Conservation (phyloP, 1,140 invertebrate species). For the Scaptomyza hsui region DNA sequence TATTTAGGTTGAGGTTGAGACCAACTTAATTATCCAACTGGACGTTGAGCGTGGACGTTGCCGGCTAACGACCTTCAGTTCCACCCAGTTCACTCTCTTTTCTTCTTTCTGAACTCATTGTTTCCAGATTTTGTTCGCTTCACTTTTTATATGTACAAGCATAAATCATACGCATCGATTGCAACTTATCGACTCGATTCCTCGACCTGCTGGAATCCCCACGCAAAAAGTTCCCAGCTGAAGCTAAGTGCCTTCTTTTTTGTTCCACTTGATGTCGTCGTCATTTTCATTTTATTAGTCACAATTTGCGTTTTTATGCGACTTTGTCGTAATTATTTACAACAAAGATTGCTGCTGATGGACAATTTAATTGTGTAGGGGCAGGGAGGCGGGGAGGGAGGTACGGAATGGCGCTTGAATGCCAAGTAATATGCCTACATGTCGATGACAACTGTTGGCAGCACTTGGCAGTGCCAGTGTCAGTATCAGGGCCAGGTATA, state of each 20-base stretch:
- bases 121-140: slow-evolving; percentile 1
- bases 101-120: slow-evolving; percentile 7
- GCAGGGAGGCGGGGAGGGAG: background rate
- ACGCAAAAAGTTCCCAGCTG: slow-evolving; percentile 25
- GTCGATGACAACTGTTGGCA: slow-evolving; percentile 27
- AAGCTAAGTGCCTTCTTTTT: slow-evolving; percentile 23
- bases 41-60: slow-evolving; percentile 31
- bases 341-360: slow-evolving; percentile 55
- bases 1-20: slow-evolving; percentile 25
- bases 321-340: slow-evolving; percentile 71
- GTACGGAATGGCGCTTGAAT: slow-evolving; percentile 53
- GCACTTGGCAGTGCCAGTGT: slow-evolving; percentile 2
- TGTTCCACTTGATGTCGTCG: slow-evolving; percentile 29
- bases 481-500: slow-evolving; percentile 7
- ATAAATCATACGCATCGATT: slow-evolving; percentile 64
- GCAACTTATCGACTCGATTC: slow-evolving; percentile 43
- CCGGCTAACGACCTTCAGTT: slow-evolving; percentile 38
- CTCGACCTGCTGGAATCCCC: slow-evolving; percentile 31
- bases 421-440: slow-evolving; percentile 34
- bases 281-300: slow-evolving; percentile 55
- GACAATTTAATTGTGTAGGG: slow-evolving; percentile 16
- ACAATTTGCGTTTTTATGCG: slow-evolving; percentile 57
- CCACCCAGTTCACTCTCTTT: background rate
- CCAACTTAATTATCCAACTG: slow-evolving; percentile 47
- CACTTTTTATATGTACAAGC: slow-evolving; percentile 7